These are phyloP conservation scores for Scomber colias DNA, from an alignment of 2,113 vertebrate species.

Conservation along the genomic window DNA sequence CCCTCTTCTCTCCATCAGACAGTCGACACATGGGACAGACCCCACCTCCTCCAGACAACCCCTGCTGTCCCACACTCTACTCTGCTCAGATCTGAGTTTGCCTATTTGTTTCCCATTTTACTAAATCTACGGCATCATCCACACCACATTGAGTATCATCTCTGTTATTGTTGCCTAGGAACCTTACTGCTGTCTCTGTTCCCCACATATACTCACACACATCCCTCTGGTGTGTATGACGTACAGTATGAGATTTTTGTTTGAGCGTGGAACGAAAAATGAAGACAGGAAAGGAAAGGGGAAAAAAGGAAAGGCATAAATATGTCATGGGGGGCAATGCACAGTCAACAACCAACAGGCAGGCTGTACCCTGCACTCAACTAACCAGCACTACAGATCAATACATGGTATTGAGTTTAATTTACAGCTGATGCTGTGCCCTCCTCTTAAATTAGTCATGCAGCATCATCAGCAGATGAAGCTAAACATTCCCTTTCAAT, in stretches of 20 bases:
- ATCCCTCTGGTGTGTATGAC: constrained; percentile 1
- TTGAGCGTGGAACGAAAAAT: neutral
- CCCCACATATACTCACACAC: neutral
- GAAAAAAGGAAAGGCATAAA: neutral
- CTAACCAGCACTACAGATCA: constrained; percentile 53
- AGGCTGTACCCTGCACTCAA: constrained; percentile 19
- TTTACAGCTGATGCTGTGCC: constrained; percentile 46
- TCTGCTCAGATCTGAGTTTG: constrained; percentile 45
- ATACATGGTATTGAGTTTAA: constrained; percentile 40
- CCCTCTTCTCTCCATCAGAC: constrained; percentile 70
- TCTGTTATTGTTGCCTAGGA: neutral
- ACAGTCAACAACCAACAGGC: constrained; percentile 14
- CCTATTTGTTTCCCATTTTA: constrained; percentile 19
- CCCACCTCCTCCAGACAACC: constrained; percentile 74
- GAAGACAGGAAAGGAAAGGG: neutral
- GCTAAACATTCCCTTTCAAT: constrained; percentile 22
- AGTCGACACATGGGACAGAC: constrained; percentile 74
- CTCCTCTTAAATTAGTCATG: constrained; percentile 29
- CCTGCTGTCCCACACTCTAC: constrained; percentile 54
- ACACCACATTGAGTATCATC: constrained; percentile 10
- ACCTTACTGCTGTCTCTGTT: constrained; percentile 10
- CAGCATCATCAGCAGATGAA: neutral
- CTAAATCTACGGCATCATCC: constrained; percentile 14
- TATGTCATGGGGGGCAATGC: constrained; percentile 4
- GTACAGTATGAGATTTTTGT: neutral